Evolutionary conservation across 2,113 vertebrate species (phyloP), one percentile per base, ranked within the genome.

Genomic region (Haemorhous mexicanus): DNA sequence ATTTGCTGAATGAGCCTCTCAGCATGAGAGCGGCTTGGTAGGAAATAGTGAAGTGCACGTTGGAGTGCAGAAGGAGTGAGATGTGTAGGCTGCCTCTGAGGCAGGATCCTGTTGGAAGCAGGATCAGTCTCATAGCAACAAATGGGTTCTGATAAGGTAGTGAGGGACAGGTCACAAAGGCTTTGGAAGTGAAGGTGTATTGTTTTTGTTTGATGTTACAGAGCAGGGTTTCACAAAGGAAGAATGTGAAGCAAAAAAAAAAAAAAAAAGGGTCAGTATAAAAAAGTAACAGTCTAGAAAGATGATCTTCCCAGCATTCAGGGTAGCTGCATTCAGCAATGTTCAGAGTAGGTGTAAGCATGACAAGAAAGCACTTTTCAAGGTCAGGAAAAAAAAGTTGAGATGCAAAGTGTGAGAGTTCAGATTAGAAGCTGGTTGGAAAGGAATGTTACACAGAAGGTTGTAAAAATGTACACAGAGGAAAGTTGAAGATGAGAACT

Each of bases 121-220:
- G 84, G 53, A 64, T 88, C 85, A 44, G 47, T 87, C 50, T 92
- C 35, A 35, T 63, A 80, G 83, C 69, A 94, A 89, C 62, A 84
- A 82, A 89, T 86, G 37, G 41, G 11, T 93, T 84, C 35, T 84
- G 69, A 89, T 72, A 66, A 41, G 44, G 32, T 89, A 64, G 73
- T 62, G 75, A 91, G 62, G 66, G 74, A 37, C 32, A 30, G 93
- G 78, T 89, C 81, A 75, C 61, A 84, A 43, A 75, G 35, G 32
- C 80, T 77, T 77, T 89, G 66, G 43, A 92, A 94, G 14, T 67
- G 33, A 79, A 92, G 9, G 20, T 6, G 1, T 50, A 3, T 14
- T 24, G 23, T 10, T 90, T 75, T 49, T 83, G 11, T 89, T 41
- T 87, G 53, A 58, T 82, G 66, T 84, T 67, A 53, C n/a, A 55